Base-by-base conservation (phyloP, 2,888 invertebrate species). In the Macrostomum cliftonense region DNA sequence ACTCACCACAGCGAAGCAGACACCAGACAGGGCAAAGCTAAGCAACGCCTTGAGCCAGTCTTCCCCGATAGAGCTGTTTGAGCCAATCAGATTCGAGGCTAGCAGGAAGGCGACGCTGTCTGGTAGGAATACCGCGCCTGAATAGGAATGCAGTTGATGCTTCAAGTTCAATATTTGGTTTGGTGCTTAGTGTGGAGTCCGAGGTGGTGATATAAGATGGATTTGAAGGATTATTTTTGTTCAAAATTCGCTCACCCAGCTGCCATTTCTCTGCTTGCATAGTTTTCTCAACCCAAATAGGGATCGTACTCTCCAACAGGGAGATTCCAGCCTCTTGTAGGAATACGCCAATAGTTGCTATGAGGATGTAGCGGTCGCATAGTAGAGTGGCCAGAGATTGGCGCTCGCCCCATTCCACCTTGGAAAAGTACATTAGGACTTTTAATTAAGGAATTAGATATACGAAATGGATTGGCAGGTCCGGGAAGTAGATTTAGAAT, bases 101-200 rank as follows among this genome's bases (percentile, higher is more conserved):
- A 84, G 68, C 53, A 84, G 75, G 62, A 84, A 85, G 0, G 84
- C 84, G 37, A 84, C 61, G 58, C 83, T 84, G 65, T 85, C 85
- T 0, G 85, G 84, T 53, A 85, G 78, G 61, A 85, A 85, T 5
- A 83, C 82, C 0, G 81, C 79, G 2, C 84, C 84, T 60, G 54
- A 12, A 21, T 51, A 42, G 51, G 9, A 43, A 11, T 42, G 19
- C 1, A 53, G 28, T 45, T 16, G 19, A 20, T n/a, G n/a, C n/a
- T n/a, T n/a, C n/a, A n/a, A n/a, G n/a, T n/a, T n/a, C n/a, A n/a
- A n/a, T n/a, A n/a, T n/a, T n/a, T n/a, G n/a, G n/a, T n/a, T n/a
- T n/a, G n/a, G n/a, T n/a, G n/a, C n/a, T n/a, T n/a, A n/a, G n/a
- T n/a, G n/a, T n/a, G n/a, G n/a, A n/a, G n/a, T n/a, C n/a, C n/a